Base-by-base conservation (phyloP, 2,888 invertebrate species). In the Alitta virens region DNA sequence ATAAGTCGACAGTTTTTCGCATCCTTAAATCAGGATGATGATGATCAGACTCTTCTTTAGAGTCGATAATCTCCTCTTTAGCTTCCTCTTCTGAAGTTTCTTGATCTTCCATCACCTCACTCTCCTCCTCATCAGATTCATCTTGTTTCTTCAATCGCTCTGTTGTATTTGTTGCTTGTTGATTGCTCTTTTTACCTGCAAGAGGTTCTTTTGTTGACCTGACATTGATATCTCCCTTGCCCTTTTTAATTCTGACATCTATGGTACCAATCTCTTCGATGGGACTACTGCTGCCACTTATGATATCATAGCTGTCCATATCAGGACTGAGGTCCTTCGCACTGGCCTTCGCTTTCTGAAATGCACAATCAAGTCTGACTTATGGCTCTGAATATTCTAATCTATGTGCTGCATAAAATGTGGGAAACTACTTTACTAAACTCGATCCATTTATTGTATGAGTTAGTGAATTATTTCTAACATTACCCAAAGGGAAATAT, bases 231-330 rank as follows among this genome's bases (percentile, higher is more conserved):
- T 33, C 12, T 5, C 7, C 33, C 46, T 21, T 46, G n/a, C 3
- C 46, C 18, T 46, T 21, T 46, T n/a, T n/a, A 16, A 46, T 21
- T 16, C n/a, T 46, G 5, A 18, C 18, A 46, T 21, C 46, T n/a
- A 46, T n/a, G 46, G 5, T 5, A 18, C 21, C 46, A 18, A 46
- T 46, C 38, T 25, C 18, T 3, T 50, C 16, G 1, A 14, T 27
- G 33, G 59, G 18, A 1, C 54, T 38, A 24, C 51, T 50, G 1
- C 2, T n/a, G 16, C 53, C 54, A n/a, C 42, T 40, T 7, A 60
- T 54, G 12, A 60, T 54, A 21, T 60, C 60, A 54, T 60, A 60
- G 1, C 42, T 53, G 21, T 60, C 60, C 60, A 60, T 60, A 18
- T 60, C 60, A 16, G 60, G 60, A 38, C 52, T 52, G 1, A 53